Conservation (phyloP, 1,140 invertebrate species). For the Microplitis demolitor region DNA sequence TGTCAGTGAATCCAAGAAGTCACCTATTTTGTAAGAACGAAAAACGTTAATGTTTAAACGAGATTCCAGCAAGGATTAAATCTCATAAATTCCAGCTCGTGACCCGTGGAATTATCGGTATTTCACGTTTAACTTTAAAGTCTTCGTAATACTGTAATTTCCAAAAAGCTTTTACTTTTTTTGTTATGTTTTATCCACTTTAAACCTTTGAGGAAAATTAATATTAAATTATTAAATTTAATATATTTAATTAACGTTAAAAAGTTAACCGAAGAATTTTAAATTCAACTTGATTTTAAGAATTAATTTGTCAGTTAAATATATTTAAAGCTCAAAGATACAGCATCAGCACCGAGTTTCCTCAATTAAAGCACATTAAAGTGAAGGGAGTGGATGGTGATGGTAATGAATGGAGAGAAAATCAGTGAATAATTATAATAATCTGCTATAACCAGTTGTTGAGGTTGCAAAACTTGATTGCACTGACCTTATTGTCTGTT, state of each 20-base stretch:
- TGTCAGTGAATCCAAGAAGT: background rate
- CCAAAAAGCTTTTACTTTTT: background rate
- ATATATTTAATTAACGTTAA: no score
- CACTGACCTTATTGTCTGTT: background rate
- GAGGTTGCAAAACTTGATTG: slow-evolving; percentile 1
- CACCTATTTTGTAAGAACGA: background rate
- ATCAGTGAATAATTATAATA: slow-evolving; percentile 1
- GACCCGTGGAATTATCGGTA: slow-evolving; percentile 49
- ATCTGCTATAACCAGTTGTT: slow-evolving; percentile 9
- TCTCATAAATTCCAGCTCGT: slow-evolving; percentile 48
- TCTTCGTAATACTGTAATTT: slow-evolving; percentile 16
- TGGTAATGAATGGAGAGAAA: background rate
- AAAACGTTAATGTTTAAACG: background rate
- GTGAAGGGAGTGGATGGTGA: no score
- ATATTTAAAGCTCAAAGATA: no score
- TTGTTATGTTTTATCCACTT: background rate
- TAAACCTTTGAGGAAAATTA: no score
- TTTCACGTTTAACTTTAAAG: slow-evolving; percentile 40
- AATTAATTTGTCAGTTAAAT: no score
- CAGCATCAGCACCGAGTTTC: no score
- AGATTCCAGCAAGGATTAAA: slow-evolving; percentile 50
- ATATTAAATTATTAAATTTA: no score
- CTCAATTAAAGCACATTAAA: background rate
- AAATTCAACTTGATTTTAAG: no score
- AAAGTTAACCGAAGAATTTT: no score